Percentiles rank a stretch among this genome's conserved stretches.
Conservation (phyloP, 2,113 vertebrate genomes). For the Raja brachyura region DNA sequence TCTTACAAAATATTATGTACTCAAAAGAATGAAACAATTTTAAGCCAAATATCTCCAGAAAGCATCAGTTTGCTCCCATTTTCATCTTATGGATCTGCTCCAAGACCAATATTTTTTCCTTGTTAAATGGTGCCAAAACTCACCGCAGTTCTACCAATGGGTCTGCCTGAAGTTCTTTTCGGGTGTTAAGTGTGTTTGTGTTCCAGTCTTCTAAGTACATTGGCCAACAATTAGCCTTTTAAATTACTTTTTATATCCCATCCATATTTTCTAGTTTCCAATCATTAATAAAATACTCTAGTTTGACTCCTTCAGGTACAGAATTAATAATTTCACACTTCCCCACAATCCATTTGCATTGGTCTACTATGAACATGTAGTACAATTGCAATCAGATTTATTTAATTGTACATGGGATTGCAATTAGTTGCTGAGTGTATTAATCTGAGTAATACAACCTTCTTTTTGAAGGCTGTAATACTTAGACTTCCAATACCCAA, state of each 20-base stretch:
- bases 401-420: no score
- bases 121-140: not conserved
- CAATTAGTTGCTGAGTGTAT: not conserved
- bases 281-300: not conserved
- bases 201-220: not conserved
- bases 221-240: not conserved
- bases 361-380: not conserved
- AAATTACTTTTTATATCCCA: not conserved
- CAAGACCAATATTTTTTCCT: not conserved
- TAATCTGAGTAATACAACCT: not conserved
- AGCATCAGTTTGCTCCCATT: not conserved
- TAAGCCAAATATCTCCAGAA: not conserved
- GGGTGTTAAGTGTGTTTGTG: not conserved
- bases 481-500: not conserved
- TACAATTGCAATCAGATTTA: no score
- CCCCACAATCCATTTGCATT: not conserved
- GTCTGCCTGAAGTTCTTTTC: not conserved
- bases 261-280: not conserved
- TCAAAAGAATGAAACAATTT: not conserved
- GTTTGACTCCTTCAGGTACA: not conserved
- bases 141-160: not conserved
- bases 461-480: not conserved
- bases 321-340: not conserved
- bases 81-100: not conserved
- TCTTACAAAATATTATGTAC: not conserved